Evolutionary conservation across 2,113 vertebrate species (phyloP).

Genomic region (Aptenodytes patagonicus): DNA sequence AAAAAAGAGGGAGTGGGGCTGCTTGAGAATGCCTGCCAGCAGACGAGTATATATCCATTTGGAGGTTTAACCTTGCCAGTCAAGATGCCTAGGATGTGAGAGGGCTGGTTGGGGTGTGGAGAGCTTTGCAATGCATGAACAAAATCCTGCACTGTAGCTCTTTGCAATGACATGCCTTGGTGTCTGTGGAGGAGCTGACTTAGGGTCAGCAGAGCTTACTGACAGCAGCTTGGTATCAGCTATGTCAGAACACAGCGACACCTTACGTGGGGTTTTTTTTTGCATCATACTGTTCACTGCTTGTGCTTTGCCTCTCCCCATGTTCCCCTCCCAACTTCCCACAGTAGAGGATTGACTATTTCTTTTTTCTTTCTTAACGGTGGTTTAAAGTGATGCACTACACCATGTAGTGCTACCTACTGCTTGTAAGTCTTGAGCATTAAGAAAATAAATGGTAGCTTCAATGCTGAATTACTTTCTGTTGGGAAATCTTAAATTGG

Average conservation of each 20-base stretch:
- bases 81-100: background rate
- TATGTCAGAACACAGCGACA: background rate
- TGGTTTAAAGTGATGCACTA: background rate
- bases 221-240: background rate
- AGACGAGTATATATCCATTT: background rate
- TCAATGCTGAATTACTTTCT: background rate
- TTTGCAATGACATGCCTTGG: background rate
- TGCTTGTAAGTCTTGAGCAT: background rate
- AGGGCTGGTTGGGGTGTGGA: background rate
- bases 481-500: background rate
- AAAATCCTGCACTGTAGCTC: background rate
- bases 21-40: background rate
- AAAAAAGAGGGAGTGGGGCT: background rate
- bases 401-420: background rate
- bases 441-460: background rate
- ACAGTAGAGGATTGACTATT: background rate
- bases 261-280: accelerated
- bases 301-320: background rate
- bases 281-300: background rate
- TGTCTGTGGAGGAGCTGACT: background rate
- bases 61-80: background rate
- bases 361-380: background rate
- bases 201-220: background rate
- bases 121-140: background rate
- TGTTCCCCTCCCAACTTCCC: background rate